These are phyloP conservation scores for Spilosoma lubricipeda DNA, from an alignment of 2,888 invertebrate genomes.

Conservation along the genomic window DNA sequence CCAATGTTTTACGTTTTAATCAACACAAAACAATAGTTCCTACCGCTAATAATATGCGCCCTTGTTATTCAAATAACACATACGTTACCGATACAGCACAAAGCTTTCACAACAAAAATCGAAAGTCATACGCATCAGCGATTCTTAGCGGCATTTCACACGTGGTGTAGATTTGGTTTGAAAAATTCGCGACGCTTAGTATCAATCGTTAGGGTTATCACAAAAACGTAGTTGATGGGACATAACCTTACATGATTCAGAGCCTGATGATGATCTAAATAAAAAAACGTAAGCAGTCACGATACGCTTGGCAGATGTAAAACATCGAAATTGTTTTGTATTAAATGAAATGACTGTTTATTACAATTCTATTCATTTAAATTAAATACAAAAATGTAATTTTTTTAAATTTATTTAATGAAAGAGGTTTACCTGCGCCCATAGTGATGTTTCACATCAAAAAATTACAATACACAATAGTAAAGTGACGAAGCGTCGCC, in stretches of 20 bases:
- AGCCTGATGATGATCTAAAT: background rate
- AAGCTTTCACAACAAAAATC: constrained; percentile 60
- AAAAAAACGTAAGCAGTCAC: no score
- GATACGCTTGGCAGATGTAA: no score
- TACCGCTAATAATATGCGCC: constrained; percentile 23
- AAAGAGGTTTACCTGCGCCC: no score
- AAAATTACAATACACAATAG: no score
- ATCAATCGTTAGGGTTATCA: constrained; percentile 28
- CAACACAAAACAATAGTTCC: constrained; percentile 30
- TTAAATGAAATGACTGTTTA: no score
- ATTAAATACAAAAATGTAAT: no score
- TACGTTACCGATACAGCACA: constrained; percentile 39
- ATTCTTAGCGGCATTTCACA: constrained; percentile 56
- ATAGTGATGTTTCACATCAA: no score
- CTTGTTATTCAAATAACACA: constrained; percentile 37
- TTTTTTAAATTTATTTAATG: no score
- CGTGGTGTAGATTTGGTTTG: constrained; percentile 45
- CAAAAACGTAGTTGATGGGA: background rate
- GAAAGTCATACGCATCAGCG: constrained; percentile 64
- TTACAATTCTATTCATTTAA: no score
- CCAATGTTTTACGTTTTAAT: constrained; percentile 14
- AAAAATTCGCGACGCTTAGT: constrained; percentile 60
- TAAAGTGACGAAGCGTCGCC: no score
- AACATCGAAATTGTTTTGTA: no score
- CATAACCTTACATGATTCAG: background rate